Base-by-base conservation (phyloP, 2,797 vertebrate species). In the Lepilemur ruficaudatus region DNA sequence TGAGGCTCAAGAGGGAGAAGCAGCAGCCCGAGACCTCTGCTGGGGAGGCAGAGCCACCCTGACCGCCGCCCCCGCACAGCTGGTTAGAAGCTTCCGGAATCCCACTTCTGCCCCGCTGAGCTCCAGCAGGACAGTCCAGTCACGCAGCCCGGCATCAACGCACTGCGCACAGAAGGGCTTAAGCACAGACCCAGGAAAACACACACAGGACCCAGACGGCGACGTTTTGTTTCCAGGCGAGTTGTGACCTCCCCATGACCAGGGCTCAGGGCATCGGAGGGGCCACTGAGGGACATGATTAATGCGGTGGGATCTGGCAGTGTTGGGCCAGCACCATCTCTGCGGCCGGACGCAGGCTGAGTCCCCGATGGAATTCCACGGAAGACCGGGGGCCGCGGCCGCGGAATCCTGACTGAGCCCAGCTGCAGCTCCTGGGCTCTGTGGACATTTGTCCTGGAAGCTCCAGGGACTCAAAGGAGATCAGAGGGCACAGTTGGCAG, bases 341-440 rank as follows among this genome's bases (percentile, higher is more conserved):
- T 93, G 84, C 80, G 81, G 98, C 97, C 97, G 98, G 97, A 98
- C 95, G 93, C 52, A 92, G 50, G 93, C 97, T 98, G 91, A 95
- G 97, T 96, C 92, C 92, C 80, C 25, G 82, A 96, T 84, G 94
- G 96, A 94, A 23, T 20, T 90, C 95, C 98, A 98, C 98, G 94
- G 10, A 98, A 97, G 98, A 96, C 95, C 91, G 95, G 94, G 35
- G 67, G 50, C 95, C 55, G 61, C 4, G 38, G 38, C 38, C 38
- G 38, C 38, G 38, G 38, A 38, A 38, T 38, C 38, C 38, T 38
- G 38, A 38, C 38, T 38, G 38, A 38, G 4, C 38, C 38, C 38
- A 38, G 38, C 38, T 38, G 38, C 38, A 38, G 38, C 38, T 38
- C 4, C 38, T 38, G 38, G 38, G 38, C 38, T 38, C 38, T 38